These are phyloP conservation scores for Anguilla japonica DNA, from an alignment of 2,113 vertebrate genomes.

Conservation along the genomic window DNA sequence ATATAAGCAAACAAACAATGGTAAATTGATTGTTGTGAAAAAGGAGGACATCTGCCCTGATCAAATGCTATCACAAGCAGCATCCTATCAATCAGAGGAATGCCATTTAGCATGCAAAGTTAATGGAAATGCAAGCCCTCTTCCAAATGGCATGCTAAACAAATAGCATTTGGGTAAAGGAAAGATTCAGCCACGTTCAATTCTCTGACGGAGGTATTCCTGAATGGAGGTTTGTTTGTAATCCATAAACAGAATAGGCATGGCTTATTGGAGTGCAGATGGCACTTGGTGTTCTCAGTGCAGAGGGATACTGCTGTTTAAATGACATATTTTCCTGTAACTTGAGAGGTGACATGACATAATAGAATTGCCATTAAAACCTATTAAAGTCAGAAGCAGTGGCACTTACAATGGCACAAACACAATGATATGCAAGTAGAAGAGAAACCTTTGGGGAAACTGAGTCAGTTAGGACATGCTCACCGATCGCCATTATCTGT, in stretches of 20 bases:
- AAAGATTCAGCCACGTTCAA: background rate
- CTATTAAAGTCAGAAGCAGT: background rate
- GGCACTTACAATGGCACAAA: background rate
- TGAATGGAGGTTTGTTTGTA: constrained; percentile 23
- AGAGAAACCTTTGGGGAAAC: background rate
- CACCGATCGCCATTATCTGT: background rate
- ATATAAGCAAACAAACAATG: no score
- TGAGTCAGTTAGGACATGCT: background rate
- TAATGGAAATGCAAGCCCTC: constrained; percentile 40
- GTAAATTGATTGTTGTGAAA: background rate
- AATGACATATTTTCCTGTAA: background rate
- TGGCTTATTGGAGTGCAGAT: constrained; percentile 43
- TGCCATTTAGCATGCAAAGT: constrained; percentile 71
- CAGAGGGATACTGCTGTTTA: background rate
- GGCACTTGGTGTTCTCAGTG: constrained; percentile 38
- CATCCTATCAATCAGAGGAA: constrained; percentile 56
- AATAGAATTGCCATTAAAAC: background rate
- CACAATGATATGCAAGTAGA: background rate
- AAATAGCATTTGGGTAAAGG: background rate
- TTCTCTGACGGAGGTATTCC: constrained; percentile 48
- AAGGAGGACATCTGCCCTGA: constrained; percentile 45
- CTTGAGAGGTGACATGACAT: background rate
- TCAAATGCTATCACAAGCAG: constrained; percentile 59
- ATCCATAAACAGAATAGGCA: constrained; percentile 43
- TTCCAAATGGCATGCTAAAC: constrained; percentile 44